Base-by-base conservation (phyloP, 2,888 invertebrate species). In the Xestia ashworthii region DNA sequence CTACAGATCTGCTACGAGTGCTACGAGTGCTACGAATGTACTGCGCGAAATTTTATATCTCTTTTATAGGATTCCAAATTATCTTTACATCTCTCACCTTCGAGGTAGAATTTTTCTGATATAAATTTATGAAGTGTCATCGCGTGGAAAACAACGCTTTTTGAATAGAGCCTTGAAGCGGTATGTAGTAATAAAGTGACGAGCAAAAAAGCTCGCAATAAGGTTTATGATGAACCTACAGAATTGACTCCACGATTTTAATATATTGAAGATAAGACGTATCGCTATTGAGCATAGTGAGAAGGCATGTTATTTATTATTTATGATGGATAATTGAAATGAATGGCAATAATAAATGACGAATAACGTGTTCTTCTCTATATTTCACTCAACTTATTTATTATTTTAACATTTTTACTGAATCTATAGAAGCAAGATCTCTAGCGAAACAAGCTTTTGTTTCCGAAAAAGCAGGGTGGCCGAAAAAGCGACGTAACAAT, bases 51-150 rank as follows among this genome's bases (percentile, higher is more conserved):
- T 73, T 69, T 44, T 77, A 66, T 71, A 53, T 60, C 53, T 73
- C 69, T 48, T n/a, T 83, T 22, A 70, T 25, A 74, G 53, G 14
- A 78, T 78, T 69, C 46, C 22, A 69, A 71, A 83, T 78, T 67
- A 86, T 67, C 48, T 74, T 46, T 62, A 38, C 71, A 73, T 53
- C 22, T 69, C 25, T 41, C 60, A 76, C 48, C 69, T 32, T 19
- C 72, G 14, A 75, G 32, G 58, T 60, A 66, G 58, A 70, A 66
- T 72, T 74, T 70, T 71, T 66, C 66, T 74, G 68, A 82, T 86
- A 71, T 85, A 85, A 74, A 77, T 83, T 83, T 77, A 83, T 83
- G 66, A 83, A 74, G 69, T 66, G 71, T 72, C 86, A 74, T 82
- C 74, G 53, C 58, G 74, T 75, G 70, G 78, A 86, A 82, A 78